A percentile compares a stretch with the other conserved stretches of the same genome.
phyloP scores from a whole-genome alignment of 2,888 invertebrate genomes.

The Hyppa rectilinea region DNA sequence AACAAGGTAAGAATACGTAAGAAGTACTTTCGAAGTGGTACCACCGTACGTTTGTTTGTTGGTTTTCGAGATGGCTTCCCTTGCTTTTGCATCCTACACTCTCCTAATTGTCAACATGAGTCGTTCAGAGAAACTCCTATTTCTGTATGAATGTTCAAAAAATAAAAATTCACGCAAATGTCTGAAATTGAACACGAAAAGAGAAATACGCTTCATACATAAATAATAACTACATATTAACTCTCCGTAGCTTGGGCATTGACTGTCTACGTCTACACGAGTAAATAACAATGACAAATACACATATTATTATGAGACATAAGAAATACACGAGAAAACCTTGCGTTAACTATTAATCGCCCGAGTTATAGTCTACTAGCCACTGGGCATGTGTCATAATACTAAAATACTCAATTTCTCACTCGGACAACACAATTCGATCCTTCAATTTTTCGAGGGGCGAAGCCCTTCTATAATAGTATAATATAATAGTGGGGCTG shows the following conservation, averaged over 20 bases:
- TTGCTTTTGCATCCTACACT: too few species aligned
- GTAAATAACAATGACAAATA: conserved; percentile 20
- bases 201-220: conserved; percentile 34
- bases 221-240: conserved; percentile 56
- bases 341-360: conserved; percentile 2
- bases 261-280: too few species aligned
- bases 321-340: neutral
- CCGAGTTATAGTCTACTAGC: conserved; percentile 3
- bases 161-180: too few species aligned
- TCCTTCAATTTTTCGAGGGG: neutral
- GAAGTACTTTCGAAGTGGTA: too few species aligned
- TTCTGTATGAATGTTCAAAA: too few species aligned
- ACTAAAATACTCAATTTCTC: conserved; percentile 32
- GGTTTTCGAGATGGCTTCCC: too few species aligned
- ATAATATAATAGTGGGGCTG: too few species aligned
- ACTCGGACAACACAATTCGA: neutral
- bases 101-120: too few species aligned
- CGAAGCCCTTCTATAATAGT: neutral
- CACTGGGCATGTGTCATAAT: conserved; percentile 6
- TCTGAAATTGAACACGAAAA: neutral
- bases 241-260: conserved; percentile 68
- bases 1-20: too few species aligned
- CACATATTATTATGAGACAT: conserved; percentile 1
- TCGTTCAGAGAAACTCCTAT: too few species aligned
- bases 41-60: too few species aligned